Conservation (phyloP, 1,140 invertebrate genomes). For the Drosophila rhopaloa region DNA sequence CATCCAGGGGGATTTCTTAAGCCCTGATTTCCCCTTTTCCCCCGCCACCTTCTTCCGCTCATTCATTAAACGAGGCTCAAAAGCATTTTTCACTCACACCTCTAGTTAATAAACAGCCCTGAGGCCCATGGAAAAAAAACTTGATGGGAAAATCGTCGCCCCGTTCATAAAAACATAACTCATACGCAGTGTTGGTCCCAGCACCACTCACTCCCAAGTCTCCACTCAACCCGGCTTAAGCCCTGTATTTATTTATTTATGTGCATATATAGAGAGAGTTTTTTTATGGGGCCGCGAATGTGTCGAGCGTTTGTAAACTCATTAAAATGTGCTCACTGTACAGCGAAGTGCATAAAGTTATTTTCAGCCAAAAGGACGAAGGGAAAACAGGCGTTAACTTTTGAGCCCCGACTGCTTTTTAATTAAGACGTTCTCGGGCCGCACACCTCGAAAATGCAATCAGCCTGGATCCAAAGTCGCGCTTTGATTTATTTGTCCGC, state of each 20-base stretch:
- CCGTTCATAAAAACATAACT: conserved; percentile 60
- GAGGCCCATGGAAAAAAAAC: conserved; percentile 18
- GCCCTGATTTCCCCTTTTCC: conserved; percentile 11
- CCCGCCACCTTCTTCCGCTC: conserved; percentile 15
- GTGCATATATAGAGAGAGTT: conserved; percentile 27
- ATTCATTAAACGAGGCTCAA: conserved; percentile 54
- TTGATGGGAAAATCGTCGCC: conserved; percentile 40
- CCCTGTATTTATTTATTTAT: conserved; percentile 49
- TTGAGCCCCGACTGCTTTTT: conserved; percentile 46
- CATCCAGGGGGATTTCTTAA: conserved; percentile 37
- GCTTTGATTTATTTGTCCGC: conserved; percentile 59
- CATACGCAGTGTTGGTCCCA: conserved; percentile 55
- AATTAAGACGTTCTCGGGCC: conserved; percentile 38
- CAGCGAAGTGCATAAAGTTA: conserved; percentile 67
- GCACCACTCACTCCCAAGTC: conserved; percentile 22
- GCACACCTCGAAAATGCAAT: conserved; percentile 42
- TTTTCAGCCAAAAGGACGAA: conserved; percentile 18
- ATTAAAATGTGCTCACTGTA: conserved; percentile 72
- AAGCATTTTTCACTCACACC: conserved; percentile 40
- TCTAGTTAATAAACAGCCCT: conserved; percentile 49
- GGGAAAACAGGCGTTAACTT: conserved; percentile 42
- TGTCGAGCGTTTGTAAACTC: conserved; percentile 82
- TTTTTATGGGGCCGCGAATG: conserved; percentile 71
- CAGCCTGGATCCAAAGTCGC: conserved; percentile 29
- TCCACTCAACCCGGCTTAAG: conserved; percentile 46